phyloP scores from a whole-genome alignment of 1,140 invertebrate genomes.

The Drosophila willistoni region DNA sequence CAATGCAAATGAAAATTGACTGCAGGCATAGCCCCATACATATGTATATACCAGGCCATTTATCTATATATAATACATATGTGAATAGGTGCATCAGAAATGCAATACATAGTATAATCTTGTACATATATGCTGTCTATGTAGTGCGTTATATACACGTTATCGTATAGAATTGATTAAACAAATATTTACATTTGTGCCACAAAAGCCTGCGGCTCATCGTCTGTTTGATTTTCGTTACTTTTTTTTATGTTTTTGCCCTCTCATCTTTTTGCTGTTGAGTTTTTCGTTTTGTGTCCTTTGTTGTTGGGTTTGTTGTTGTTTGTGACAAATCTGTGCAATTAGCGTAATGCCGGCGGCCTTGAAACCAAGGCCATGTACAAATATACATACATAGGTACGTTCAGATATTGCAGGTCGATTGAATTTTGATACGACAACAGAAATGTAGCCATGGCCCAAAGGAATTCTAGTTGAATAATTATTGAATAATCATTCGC shows the following conservation, averaged over 20 bases:
- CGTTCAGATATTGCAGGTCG: too few species aligned
- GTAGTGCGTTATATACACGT: conserved; percentile 19
- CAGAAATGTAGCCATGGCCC: too few species aligned
- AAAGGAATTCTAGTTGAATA: too few species aligned
- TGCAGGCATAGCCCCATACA: conserved; percentile 55
- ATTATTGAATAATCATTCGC: too few species aligned
- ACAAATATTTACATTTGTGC: conserved; percentile 72
- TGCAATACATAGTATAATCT: not conserved
- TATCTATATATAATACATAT: not conserved
- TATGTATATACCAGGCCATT: conserved; percentile 3
- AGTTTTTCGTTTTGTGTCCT: conserved; percentile 15
- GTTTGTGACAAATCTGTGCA: conserved; percentile 67
- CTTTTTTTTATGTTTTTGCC: conserved; percentile 1
- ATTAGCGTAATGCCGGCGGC: conserved; percentile 73
- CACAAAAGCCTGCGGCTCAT: conserved; percentile 4
- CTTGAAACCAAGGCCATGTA: conserved; percentile 47
- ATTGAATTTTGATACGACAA: too few species aligned
- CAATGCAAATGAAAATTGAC: conserved; percentile 66
- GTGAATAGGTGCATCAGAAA: too few species aligned
- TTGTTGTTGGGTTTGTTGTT: conserved; percentile 13
- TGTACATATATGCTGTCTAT: not conserved
- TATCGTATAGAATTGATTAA: conserved; percentile 66
- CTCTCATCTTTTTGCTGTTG: conserved; percentile 25
- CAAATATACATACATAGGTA: not conserved
- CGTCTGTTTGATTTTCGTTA: conserved; percentile 5